Evolutionary conservation across 1,140 invertebrate genomes (phyloP), one percentile per base, ranked within the genome.

Genomic region (Phymastichus coffea): DNA sequence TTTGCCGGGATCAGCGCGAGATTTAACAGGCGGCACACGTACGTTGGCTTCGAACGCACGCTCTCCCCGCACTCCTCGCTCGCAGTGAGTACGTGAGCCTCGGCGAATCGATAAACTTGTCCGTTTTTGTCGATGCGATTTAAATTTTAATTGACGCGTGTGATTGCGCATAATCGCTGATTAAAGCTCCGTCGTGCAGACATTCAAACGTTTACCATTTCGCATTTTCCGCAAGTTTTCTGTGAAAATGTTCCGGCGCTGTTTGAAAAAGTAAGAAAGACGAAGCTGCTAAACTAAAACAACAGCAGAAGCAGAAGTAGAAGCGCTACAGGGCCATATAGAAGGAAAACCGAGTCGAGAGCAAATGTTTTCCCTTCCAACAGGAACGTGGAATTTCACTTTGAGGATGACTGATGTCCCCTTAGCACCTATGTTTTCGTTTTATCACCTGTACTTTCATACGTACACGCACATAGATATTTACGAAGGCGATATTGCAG

Each of bases 1-100:
- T n/a, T n/a, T n/a, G n/a, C n/a, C n/a, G n/a, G n/a, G n/a, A n/a
- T n/a, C n/a, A n/a, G n/a, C 43, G 23, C 43, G 43, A 3, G 20
- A 46, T 46, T 46, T 46, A n/a, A 19, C 43, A 46, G 12, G 43
- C 43, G n/a, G 22, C 43, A 26, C 43, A 46, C 43, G 43, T 46
- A 46, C 23, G 14, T 46, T 14, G 25, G n/a, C 15, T 35, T 46
- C 23, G 14, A 14, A 19, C 9, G 12, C 41, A 8, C 8, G 23
- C n/a, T 8, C 23, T 15, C 2, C 7, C n/a, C n/a, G n/a, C n/a
- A n/a, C n/a, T n/a, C n/a, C n/a, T n/a, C n/a, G n/a, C n/a, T n/a
- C n/a, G n/a, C n/a, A n/a, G n/a, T n/a, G n/a, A n/a, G n/a, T n/a
- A n/a, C n/a, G n/a, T n/a, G n/a, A n/a, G n/a, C n/a, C n/a, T n/a